Percentiles rank a stretch among this genome's conserved stretches.
phyloP scores from a whole-genome alignment of 2,113 vertebrate genomes.

The Nesoenas mayeri region DNA sequence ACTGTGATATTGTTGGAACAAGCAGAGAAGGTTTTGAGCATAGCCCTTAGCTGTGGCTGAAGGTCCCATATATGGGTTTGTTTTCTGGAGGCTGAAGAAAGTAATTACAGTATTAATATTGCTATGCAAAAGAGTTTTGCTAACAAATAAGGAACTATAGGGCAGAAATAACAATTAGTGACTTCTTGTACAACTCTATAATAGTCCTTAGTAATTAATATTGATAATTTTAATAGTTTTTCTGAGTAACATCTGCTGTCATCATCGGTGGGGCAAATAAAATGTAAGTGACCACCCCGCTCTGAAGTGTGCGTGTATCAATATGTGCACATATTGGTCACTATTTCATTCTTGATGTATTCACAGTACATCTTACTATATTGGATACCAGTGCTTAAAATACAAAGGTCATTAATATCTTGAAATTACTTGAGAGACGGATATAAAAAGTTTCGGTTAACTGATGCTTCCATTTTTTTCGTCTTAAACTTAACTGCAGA shows the following conservation, averaged over 20 bases:
- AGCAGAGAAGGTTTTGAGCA: background rate
- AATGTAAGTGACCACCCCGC: background rate
- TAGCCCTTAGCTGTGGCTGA: background rate
- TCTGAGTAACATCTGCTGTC: background rate
- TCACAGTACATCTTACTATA: background rate
- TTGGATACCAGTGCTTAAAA: background rate
- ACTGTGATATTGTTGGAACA: background rate
- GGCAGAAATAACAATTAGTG: background rate
- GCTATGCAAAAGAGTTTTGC: background rate
- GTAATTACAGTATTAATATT: background rate
- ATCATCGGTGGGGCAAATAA: background rate
- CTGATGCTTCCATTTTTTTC: background rate
- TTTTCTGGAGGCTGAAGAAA: background rate
- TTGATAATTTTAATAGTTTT: background rate
- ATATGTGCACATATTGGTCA: rapidly evolving
- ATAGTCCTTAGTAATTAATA: background rate
- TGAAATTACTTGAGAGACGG: background rate
- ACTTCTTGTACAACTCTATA: background rate
- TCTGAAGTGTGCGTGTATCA: background rate
- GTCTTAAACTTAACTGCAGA: background rate
- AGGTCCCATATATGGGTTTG: background rate
- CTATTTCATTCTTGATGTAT: background rate
- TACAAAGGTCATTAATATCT: background rate
- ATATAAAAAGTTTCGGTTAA: background rate
- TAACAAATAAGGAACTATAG: background rate